phyloP scores from a whole-genome alignment of 2,888 invertebrate species.

The Tromatobia lineatoria region DNA sequence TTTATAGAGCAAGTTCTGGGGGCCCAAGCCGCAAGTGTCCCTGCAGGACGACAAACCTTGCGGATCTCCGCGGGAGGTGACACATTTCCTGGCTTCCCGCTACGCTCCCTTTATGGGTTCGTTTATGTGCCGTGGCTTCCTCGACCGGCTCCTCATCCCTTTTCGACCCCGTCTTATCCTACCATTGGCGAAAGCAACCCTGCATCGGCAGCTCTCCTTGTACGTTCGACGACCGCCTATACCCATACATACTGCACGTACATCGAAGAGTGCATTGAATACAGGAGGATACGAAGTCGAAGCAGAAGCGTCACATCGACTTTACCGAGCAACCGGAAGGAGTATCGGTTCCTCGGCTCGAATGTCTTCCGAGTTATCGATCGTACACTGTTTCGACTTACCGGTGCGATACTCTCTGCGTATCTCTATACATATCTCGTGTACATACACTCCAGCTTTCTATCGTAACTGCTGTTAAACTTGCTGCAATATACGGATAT shows the following conservation, averaged over 20 bases:
- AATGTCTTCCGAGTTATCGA: conserved; percentile 50
- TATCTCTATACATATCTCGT: not conserved
- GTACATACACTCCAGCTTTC: not conserved
- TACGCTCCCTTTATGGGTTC: conserved; percentile 67
- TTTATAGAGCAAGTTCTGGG: conserved; percentile 73
- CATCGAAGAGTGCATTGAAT: conserved; percentile 24
- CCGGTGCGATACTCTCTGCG: conserved; percentile 3
- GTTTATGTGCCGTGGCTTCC: conserved; percentile 57
- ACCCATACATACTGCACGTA: conserved; percentile 19
- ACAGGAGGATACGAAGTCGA: conserved; percentile 5
- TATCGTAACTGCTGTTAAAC: not conserved
- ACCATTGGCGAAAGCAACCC: conserved; percentile 11
- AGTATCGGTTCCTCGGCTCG: conserved; percentile 34
- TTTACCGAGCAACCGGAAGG: conserved; percentile 42
- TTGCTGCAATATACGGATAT: not conserved
- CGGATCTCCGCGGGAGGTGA: conserved; percentile 73
- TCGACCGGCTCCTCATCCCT: conserved; percentile 10
- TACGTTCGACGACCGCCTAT: conserved; percentile 19
- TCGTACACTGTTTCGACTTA: conserved; percentile 28
- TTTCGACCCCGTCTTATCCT: conserved; percentile 21
- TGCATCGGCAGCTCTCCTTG: not conserved
- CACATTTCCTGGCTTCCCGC: conserved; percentile 75
- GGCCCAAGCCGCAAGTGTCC: conserved; percentile 70
- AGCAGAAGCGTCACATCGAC: conserved; percentile 24
- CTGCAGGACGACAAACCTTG: conserved; percentile 72